phyloP scores from a whole-genome alignment of 2,113 vertebrate genomes.

The Axis porcinus region DNA sequence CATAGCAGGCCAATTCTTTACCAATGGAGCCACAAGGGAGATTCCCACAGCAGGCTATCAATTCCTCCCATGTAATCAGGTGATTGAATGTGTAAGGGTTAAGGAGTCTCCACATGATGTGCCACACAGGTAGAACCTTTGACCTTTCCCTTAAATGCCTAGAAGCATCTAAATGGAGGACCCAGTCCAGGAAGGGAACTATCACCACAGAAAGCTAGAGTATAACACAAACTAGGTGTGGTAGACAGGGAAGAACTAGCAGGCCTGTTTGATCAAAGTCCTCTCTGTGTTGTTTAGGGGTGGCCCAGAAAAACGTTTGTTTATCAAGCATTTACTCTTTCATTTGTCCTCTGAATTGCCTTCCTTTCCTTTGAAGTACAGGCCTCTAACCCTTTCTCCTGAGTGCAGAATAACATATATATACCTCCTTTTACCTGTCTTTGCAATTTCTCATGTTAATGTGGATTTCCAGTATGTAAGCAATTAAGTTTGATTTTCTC shows the following conservation, averaged over 20 bases:
- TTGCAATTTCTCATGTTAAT: not conserved
- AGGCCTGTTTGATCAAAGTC: not conserved
- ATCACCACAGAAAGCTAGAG: not conserved
- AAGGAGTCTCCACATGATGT: not conserved
- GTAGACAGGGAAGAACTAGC: not conserved
- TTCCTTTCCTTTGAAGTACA: not conserved
- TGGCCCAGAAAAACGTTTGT: not conserved
- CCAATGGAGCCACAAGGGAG: not conserved
- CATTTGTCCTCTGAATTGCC: not conserved
- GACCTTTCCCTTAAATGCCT: not conserved
- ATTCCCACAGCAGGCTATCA: not conserved
- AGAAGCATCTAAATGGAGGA: not conserved
- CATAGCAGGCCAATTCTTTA: not conserved
- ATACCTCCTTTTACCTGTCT: not conserved
- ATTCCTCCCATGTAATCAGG: not conserved
- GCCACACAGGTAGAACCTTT: not conserved
- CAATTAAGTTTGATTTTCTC: not conserved
- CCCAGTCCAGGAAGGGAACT: not conserved
- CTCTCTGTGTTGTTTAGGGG: not conserved
- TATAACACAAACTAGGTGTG: not conserved
- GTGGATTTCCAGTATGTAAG: not conserved
- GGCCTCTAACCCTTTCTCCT: not conserved
- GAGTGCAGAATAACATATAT: not conserved
- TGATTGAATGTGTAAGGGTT: not conserved
- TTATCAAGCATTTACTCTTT: not conserved